Percentiles rank a stretch among this genome's conserved stretches.
phyloP scores from a whole-genome alignment of 2,888 invertebrate species.

The Scaptomyza polygonia region DNA sequence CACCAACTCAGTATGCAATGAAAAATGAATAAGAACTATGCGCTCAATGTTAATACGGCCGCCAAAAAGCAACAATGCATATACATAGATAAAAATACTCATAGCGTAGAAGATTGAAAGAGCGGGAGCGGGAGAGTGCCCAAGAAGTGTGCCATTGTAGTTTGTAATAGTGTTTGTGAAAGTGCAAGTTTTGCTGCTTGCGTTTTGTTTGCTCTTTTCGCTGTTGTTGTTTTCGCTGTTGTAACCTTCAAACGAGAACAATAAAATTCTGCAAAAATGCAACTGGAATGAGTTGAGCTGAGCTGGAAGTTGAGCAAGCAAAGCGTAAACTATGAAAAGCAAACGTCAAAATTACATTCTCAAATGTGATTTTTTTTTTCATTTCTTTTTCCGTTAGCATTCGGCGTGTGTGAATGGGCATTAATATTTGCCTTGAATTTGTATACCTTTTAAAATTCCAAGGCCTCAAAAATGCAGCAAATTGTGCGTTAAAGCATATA shows the following conservation, averaged over 20 bases:
- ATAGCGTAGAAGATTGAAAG: neutral
- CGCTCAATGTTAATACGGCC: constrained; percentile 66
- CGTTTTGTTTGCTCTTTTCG: constrained; percentile 54
- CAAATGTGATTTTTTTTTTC: constrained; percentile 34
- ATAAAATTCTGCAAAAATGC: constrained; percentile 66
- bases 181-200: constrained; percentile 37
- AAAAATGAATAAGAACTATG: constrained; percentile 59
- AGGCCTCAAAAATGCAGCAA: constrained; percentile 2
- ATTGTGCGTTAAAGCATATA: neutral
- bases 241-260: constrained; percentile 68
- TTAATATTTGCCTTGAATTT: constrained; percentile 3
- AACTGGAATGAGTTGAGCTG: constrained; percentile 69
- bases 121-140: neutral
- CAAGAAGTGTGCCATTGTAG: constrained; percentile 30
- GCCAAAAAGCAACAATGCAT: constrained; percentile 61
- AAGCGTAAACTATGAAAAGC: constrained; percentile 65
- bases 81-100: constrained; percentile 21
- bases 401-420: neutral
- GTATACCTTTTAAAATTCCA: neutral
- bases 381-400: constrained; percentile 13
- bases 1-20: constrained; percentile 56
- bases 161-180: constrained; percentile 38
- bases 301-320: constrained; percentile 20
- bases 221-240: constrained; percentile 25
- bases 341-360: constrained; percentile 56